A percentile compares a stretch with the other conserved stretches of the same genome.
Conservation (phyloP, 2,797 vertebrate genomes). For the Parauchenoglanis punctatus region DNA sequence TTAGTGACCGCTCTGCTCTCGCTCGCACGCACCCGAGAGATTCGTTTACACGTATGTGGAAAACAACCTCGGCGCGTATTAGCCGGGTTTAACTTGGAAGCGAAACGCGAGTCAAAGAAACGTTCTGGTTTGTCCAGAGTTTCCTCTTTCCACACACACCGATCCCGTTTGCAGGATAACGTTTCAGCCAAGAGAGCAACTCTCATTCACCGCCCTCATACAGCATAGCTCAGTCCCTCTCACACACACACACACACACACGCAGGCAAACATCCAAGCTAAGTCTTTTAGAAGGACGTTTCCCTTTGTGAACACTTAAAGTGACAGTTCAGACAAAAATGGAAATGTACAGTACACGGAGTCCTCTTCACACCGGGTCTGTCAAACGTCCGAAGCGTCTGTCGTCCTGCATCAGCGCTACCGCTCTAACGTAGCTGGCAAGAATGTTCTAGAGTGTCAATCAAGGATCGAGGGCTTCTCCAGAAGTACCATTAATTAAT, state of each 20-base stretch:
- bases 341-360: not conserved
- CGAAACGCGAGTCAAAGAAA: conserved; percentile 25
- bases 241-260: not conserved
- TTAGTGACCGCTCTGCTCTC: conserved; percentile 44
- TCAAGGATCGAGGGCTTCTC: no score
- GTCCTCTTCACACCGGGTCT: not conserved
- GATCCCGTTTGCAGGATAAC: conserved; percentile 59
- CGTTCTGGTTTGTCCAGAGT: conserved; percentile 42
- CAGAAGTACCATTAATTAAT: not conserved
- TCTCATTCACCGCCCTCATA: conserved; percentile 70
- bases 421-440: not conserved
- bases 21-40: conserved; percentile 43
- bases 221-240: conserved; percentile 47
- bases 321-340: conserved; percentile 2
- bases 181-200: conserved; percentile 61
- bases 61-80: conserved; percentile 29
- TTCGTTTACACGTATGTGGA: conserved; percentile 48
- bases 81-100: conserved; percentile 40
- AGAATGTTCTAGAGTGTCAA: no score
- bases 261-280: not conserved
- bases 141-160: conserved; percentile 67
- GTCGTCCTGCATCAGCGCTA: not conserved
- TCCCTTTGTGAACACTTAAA: conserved; percentile 19
- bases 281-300: conserved; percentile 13
- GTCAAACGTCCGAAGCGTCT: not conserved